phyloP scores from a whole-genome alignment of 2,888 invertebrate genomes.

The Lomographa bimaculata region DNA sequence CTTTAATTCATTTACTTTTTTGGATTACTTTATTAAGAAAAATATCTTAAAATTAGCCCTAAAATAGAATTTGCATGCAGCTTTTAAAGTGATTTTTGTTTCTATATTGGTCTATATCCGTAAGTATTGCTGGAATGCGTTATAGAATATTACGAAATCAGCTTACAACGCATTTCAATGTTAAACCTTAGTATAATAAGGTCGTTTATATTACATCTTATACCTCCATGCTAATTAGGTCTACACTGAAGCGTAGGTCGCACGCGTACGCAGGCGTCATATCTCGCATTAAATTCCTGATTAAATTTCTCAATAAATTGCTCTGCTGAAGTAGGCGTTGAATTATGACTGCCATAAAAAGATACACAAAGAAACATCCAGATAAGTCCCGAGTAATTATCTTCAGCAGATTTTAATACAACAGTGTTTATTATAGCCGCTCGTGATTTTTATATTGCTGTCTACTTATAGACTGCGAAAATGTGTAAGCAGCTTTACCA shows the following conservation, averaged over 20 bases:
- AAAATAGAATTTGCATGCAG: too few species aligned
- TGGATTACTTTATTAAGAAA: too few species aligned
- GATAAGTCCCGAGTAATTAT: slow-evolving; percentile 53
- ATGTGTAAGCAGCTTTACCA: too few species aligned
- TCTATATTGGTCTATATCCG: too few species aligned
- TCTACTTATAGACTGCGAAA: slow-evolving; percentile 29
- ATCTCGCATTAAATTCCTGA: slow-evolving; percentile 49
- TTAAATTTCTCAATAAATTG: slow-evolving; percentile 64
- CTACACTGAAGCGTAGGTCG: slow-evolving; percentile 29
- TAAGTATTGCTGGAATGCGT: too few species aligned
- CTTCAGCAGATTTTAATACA: slow-evolving; percentile 30
- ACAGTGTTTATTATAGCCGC: slow-evolving; percentile 25
- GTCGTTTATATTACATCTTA: too few species aligned
- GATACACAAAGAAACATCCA: slow-evolving; percentile 57
- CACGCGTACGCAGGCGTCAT: slow-evolving; percentile 36
- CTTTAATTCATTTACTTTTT: too few species aligned
- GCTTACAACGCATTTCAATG: too few species aligned
- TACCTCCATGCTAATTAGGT: slow-evolving; percentile 1
- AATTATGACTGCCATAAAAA: slow-evolving; percentile 69
- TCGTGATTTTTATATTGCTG: slow-evolving; percentile 23
- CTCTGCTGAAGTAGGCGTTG: slow-evolving; percentile 52
- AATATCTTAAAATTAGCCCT: too few species aligned
- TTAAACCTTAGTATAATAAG: too few species aligned
- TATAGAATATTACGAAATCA: too few species aligned
- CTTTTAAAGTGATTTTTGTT: too few species aligned